Base-by-base conservation (phyloP, 2,113 vertebrate species). In the Collichthys lucidus region DNA sequence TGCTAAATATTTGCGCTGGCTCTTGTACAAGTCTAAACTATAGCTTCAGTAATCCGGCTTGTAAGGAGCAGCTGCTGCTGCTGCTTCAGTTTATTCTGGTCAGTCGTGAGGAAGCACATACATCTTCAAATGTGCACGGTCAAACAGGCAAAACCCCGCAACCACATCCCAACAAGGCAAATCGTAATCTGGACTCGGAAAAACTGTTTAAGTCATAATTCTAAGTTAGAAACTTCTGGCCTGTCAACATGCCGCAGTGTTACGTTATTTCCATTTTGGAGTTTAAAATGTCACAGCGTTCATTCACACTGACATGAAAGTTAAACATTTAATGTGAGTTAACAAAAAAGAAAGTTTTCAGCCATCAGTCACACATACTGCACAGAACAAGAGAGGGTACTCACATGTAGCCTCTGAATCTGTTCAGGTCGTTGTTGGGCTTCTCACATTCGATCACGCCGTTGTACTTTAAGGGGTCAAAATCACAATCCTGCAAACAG, bases 391-490 rank as follows among this genome's bases (percentile, higher is more conserved):
- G 59, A 55, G 59, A 52, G 59, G 49, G 49, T 47, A 99, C 98
- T 99, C 93, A 99, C 98, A 98, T 98, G 96, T 96, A 98, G 52
- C 98, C 98, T 80, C 94, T 94, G 92, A 99, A 99, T 81, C 97
- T 94, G 92, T 95, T 97, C 88, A 99, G 95, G 92, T 99, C 96
- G 4, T 99, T 99, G 94, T 99, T 99, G 66, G 98, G 98, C 88
- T 97, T 98, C 93, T 99, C 98, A 42, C 98, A 99, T 92, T 99
- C 98, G 68, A 99, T 97, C 1, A 96, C n/a, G 40, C 97, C 96
- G 94, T 95, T 97, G 95, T 98, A 99, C 81, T 95, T 98, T 80
- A 96, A 68, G 0, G 97, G 98, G 82, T 99, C 96, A 88, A 99
- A 99, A 62, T 98, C 97, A 35, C 97, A 96, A 88, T 98, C 98